Evolutionary conservation across 2,797 vertebrate genomes (phyloP).

Genomic region (Halcyon chelicuti): DNA sequence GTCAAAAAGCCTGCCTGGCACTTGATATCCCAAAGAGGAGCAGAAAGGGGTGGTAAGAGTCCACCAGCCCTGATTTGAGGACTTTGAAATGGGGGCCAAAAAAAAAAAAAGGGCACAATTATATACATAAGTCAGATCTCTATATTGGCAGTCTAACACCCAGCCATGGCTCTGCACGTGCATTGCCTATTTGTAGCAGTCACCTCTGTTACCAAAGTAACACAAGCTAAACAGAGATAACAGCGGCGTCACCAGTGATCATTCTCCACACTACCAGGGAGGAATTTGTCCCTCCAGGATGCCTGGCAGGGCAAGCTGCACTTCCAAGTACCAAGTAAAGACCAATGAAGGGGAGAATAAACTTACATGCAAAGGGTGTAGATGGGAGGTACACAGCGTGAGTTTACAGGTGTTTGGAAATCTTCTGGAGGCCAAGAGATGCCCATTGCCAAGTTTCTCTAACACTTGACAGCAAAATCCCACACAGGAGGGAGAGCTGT

Average conservation of each 20-base stretch:
- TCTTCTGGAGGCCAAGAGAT: background rate
- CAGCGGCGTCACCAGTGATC: fast-evolving
- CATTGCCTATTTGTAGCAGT: background rate
- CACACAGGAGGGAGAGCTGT: background rate
- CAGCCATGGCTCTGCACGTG: background rate
- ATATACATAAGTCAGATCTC: background rate
- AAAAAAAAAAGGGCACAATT: background rate
- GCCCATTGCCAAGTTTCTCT: background rate
- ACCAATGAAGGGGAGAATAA: background rate
- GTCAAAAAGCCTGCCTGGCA: background rate
- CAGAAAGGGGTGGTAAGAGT: background rate
- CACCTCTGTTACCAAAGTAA: background rate
- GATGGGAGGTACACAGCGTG: background rate
- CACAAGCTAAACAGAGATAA: background rate
- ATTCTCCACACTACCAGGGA: background rate
- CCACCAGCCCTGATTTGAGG: background rate
- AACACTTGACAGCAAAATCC: background rate
- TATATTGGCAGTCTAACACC: fast-evolving
- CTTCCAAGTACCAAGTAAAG: background rate
- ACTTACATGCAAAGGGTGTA: background rate
- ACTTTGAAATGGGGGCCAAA: background rate
- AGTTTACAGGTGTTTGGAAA: background rate
- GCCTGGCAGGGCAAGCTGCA: background rate
- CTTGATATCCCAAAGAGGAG: background rate
- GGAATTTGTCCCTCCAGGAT: background rate